Evolutionary conservation across 2,888 invertebrate genomes (phyloP).

Genomic region (Chesias legatella): DNA sequence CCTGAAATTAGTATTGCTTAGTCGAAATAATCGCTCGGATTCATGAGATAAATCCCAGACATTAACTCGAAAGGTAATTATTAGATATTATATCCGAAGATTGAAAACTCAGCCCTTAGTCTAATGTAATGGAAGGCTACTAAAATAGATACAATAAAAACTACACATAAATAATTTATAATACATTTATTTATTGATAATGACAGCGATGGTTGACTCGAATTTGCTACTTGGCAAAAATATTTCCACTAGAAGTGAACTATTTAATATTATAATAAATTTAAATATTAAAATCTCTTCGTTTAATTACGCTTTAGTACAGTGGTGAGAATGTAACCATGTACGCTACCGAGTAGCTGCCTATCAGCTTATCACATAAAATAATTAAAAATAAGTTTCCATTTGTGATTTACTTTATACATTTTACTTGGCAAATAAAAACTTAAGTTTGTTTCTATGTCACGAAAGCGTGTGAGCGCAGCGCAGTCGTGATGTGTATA

Average conservation of each 20-base stretch:
- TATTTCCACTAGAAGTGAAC: slow-evolving; percentile 78
- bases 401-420: slow-evolving; percentile 66
- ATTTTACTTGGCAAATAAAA: slow-evolving; percentile 66
- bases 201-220: slow-evolving; percentile 79
- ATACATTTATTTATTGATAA: slow-evolving; percentile 80
- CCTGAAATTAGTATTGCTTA: too few species aligned
- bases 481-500: too few species aligned
- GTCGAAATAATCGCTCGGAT: too few species aligned
- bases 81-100: too few species aligned
- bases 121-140: not conserved
- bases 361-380: slow-evolving; percentile 63
- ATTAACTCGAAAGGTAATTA: too few species aligned
- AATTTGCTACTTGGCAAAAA: slow-evolving; percentile 80
- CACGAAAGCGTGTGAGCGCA: too few species aligned
- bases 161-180: slow-evolving; percentile 58
- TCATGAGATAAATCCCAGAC: too few species aligned
- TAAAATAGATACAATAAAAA: slow-evolving; percentile 35
- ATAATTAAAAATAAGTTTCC: slow-evolving; percentile 60
- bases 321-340: slow-evolving; percentile 66
- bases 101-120: too few species aligned
- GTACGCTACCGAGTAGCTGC: slow-evolving; percentile 72
- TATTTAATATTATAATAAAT: slow-evolving; percentile 65
- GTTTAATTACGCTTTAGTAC: slow-evolving; percentile 63
- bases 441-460: too few species aligned
- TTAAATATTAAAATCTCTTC: slow-evolving; percentile 78